Evolutionary conservation across 2,888 invertebrate genomes (phyloP), one percentile per base, ranked within the genome.

Genomic region (Cancer borealis): DNA sequence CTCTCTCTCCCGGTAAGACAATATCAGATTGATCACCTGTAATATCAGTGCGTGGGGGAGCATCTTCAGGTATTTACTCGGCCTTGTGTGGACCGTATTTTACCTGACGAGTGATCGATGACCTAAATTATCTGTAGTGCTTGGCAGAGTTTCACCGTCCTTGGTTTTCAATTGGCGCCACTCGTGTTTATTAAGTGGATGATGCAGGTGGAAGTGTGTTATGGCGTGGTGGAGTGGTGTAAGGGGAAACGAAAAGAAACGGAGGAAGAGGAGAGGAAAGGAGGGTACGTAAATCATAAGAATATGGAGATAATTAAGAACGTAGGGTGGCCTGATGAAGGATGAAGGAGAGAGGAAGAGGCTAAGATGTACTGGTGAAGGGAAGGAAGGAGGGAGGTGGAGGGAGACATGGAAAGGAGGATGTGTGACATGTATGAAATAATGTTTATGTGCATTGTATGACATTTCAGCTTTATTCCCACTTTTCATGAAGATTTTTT

Each of bases 181-280:
- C 88, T 88, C 88, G 88, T 88, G 88, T 46, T 45, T 45, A 45
- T 88, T 45, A 88, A 88, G 88, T 88, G 88, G 73, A 21, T 73
- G 26, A 73, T 73, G 73, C 73, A 73, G 8, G 26, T 8, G 10
- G n/a, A 73, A 10, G 73, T n/a, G n/a, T 73, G 73, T n/a, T n/a
- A 5, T 10, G 26, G n/a, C 0, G 73, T 26, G 89, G 12, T 26
- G 47, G 46, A 39, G 88, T 39, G 88, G 5, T 45, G 88, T 2
- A 6, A 88, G 39, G 49, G 47, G 26, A 26, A 21, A 89, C 26
- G 17, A 54, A 8, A 21, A n/a, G 3, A n/a, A 89, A 47, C 21
- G 47, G n/a, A 89, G 89, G 47, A 54, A 26, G 89, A 47, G 47
- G 26, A 54, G 26, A 89, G 10, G 49, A 54, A 49, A 49, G 21